These are phyloP conservation scores for Bubo scandiacus DNA, from an alignment of 2,113 vertebrate genomes.

Conservation along the genomic window DNA sequence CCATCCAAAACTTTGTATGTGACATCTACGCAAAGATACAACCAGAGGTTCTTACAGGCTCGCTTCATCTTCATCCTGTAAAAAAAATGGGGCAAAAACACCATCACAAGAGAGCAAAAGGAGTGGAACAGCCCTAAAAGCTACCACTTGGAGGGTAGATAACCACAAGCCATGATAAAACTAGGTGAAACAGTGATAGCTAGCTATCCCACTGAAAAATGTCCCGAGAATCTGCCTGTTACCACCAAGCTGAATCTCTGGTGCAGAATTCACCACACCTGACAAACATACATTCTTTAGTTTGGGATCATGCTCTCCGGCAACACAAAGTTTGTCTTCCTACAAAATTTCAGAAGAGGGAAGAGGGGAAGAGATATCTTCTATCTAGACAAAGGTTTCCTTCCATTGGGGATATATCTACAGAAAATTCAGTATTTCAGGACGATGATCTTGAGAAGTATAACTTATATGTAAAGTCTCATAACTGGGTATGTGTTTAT, in stretches of 20 bases:
- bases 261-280: background rate
- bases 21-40: background rate
- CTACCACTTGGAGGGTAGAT: background rate
- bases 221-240: background rate
- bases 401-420: background rate
- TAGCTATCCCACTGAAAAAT: background rate
- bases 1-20: background rate
- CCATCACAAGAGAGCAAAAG: background rate
- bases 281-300: background rate
- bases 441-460: background rate
- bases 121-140: background rate
- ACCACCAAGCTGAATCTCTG: background rate
- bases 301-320: background rate
- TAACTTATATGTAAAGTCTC: background rate
- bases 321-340: background rate
- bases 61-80: background rate
- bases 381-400: background rate
- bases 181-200: background rate
- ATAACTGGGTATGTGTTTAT: background rate
- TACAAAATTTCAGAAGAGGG: background rate
- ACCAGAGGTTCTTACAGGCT: background rate
- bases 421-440: background rate
- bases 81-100: background rate
- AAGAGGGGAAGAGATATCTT: background rate
- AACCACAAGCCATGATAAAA: background rate